Base-by-base conservation (phyloP, 2,888 invertebrate species). In the Yponomeuta cagnagella region DNA sequence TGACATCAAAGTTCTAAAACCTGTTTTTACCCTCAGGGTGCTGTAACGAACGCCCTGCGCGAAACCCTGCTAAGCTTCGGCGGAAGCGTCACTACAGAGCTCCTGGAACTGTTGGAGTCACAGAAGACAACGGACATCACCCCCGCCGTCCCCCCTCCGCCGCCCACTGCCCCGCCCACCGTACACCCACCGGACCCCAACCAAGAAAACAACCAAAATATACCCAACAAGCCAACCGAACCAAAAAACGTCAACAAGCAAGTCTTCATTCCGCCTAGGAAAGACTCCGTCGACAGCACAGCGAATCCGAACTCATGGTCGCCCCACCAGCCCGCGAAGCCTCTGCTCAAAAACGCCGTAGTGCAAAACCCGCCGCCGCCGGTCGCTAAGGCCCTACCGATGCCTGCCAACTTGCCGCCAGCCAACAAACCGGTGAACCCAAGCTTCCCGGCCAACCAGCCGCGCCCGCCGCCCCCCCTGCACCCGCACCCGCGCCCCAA, bases 61-160 rank as follows among this genome's bases (percentile, higher is more conserved):
- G 92, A 92, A 74, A 92, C 92, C 0, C 75, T 93, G 10, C 80
- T 93, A 0, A 88, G 92, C 71, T 93, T 93, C 74, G 92, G 93
- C 2, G 92, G 91, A 0, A 79, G 73, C 58, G 85, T 92, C 10
- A 87, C 90, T 31, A 77, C 81, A 0, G 88, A 88, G 31, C 80
- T 92, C 10, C 71, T 79, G 64, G 90, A 91, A 64, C 74, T 81
- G 2, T 75, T 87, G 0, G 89, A 90, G 15, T 48, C 76, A 2
- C 75, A 77, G 12, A 77, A 79, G n/a, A 48, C 37, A 0, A 82
- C 82, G 10, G 70, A 73, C 2, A 1, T 72, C 23, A 64, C 67
- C 71, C 63, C 71, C 8, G 65, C 73, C 6, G 72, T 71, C 6
- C 73, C 72, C 31, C 74, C 67, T 15, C 43, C 69, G n/a, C 74